Percentiles rank a stretch among this genome's conserved stretches.
Evolutionary conservation across 1,140 invertebrate species (phyloP).

Genomic region (Drosophila tani): DNA sequence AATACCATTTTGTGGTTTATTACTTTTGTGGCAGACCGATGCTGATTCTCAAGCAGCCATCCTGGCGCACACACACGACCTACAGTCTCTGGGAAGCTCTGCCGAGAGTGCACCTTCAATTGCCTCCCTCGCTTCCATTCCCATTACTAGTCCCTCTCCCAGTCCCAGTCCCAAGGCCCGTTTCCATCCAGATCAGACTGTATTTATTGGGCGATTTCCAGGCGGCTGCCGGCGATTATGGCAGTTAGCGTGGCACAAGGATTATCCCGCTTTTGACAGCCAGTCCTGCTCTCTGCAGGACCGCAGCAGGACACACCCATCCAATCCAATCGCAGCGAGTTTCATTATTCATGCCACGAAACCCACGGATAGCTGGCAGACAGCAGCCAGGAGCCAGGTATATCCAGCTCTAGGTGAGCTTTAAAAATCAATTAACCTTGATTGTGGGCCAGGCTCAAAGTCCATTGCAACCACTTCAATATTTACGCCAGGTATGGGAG

Average conservation of each 20-base stretch:
- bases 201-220: slow-evolving; percentile 47
- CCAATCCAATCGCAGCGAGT: slow-evolving; percentile 50
- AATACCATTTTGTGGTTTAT: slow-evolving; percentile 84
- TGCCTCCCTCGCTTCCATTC: slow-evolving; percentile 23
- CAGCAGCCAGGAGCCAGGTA: slow-evolving; percentile 11
- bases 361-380: slow-evolving; percentile 19
- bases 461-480: slow-evolving; percentile 28
- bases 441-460: slow-evolving; percentile 66
- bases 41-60: slow-evolving; percentile 71
- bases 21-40: slow-evolving; percentile 77
- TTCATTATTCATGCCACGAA: slow-evolving; percentile 73
- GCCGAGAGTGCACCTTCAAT: slow-evolving; percentile 73
- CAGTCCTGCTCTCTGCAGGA: slow-evolving; percentile 25
- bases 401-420: slow-evolving; percentile 40
- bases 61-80: slow-evolving; percentile 10
- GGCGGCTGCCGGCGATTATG: slow-evolving; percentile 68
- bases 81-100: slow-evolving; percentile 11
- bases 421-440: slow-evolving; percentile 85
- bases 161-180: background rate
- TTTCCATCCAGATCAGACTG: slow-evolving; percentile 22
- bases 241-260: slow-evolving; percentile 74
- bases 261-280: slow-evolving; percentile 75
- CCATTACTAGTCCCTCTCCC: slow-evolving; percentile 11
- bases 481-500: slow-evolving; percentile 3
- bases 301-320: slow-evolving; percentile 15